Evolutionary conservation across 2,888 invertebrate genomes (phyloP).

Genomic region (Drosophila paracracens): DNA sequence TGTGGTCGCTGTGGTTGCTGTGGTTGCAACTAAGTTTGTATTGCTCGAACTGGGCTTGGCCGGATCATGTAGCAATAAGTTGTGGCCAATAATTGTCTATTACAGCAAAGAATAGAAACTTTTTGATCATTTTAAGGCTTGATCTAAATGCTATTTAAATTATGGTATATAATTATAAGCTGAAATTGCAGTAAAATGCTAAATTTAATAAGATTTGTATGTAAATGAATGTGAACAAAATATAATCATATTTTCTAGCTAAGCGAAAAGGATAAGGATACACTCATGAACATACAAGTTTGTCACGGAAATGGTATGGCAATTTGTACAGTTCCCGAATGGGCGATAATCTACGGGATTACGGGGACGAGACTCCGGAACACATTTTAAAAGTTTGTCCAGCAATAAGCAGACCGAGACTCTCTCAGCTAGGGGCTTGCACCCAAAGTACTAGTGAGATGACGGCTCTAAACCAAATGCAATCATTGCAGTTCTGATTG

Average conservation of each 20-base stretch:
- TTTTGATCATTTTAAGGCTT: not conserved
- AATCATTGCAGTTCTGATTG: not conserved
- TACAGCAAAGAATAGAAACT: slow-evolving; percentile 16
- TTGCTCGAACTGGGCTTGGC: slow-evolving; percentile 64
- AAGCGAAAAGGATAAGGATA: not conserved
- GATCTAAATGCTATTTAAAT: not conserved
- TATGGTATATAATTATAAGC: not conserved
- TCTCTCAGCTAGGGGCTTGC: not conserved
- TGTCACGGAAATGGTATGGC: not conserved
- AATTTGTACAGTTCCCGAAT: not conserved
- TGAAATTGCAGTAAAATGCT: not conserved
- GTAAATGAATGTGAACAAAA: not conserved
- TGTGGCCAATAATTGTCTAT: slow-evolving; percentile 57
- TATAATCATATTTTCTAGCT: not conserved
- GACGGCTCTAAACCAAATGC: not conserved
- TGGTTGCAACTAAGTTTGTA: not conserved
- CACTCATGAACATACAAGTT: not conserved
- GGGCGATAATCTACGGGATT: not conserved
- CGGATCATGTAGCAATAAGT: slow-evolving; percentile 60
- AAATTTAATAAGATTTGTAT: not conserved
- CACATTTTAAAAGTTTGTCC: not conserved
- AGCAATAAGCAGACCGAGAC: not conserved
- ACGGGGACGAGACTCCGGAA: not conserved
- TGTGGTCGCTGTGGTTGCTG: slow-evolving; percentile 1
- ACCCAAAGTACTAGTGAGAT: not conserved